Evolutionary conservation across 1,140 invertebrate species (phyloP).

Genomic region (Platorchestia sp.): DNA sequence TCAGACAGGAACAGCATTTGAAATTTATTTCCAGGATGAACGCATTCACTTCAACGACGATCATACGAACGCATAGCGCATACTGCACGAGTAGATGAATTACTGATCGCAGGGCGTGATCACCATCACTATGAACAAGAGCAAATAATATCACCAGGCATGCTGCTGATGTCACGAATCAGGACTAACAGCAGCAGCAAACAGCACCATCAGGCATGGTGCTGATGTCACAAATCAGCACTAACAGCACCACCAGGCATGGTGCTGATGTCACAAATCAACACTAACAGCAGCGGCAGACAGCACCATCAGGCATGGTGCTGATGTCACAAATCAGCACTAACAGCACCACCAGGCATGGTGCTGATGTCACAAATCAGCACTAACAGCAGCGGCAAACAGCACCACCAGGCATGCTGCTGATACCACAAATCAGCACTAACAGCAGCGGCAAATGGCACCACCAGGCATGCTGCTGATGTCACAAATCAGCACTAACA

Average conservation of each 20-base stretch:
- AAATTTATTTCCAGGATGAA: background rate
- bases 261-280: too few species aligned
- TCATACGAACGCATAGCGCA: background rate
- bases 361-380: too few species aligned
- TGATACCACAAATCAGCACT: too few species aligned
- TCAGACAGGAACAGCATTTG: background rate
- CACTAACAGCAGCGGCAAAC: background rate
- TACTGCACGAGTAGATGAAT: background rate
- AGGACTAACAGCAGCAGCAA: background rate
- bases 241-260: too few species aligned
- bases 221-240: too few species aligned
- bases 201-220: background rate
- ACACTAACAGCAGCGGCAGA: background rate
- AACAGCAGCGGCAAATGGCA: background rate
- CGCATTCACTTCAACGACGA: background rate
- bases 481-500: background rate
- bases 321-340: background rate
- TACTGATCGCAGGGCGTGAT: background rate
- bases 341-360: too few species aligned
- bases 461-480: background rate
- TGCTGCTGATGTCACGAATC: background rate
- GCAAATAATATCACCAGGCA: background rate
- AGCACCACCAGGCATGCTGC: background rate
- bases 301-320: background rate
- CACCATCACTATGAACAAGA: background rate